Base-by-base conservation (phyloP, 2,113 vertebrate species). In the Chaetorhynchus papuensis region DNA sequence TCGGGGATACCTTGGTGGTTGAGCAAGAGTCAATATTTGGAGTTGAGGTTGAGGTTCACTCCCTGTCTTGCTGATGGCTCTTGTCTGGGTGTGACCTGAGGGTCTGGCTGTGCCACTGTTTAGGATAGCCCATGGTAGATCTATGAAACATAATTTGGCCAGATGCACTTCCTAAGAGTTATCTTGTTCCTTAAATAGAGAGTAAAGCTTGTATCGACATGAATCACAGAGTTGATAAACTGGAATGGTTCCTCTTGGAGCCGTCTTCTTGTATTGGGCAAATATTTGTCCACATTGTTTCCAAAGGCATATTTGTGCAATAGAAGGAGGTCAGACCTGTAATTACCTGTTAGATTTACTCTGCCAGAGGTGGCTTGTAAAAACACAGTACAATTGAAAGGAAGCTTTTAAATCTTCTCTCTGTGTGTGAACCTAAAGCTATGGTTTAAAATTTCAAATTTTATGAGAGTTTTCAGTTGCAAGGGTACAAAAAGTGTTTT, bases 271-370 rank as follows among this genome's bases (percentile, higher is more conserved):
- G 35, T 86, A 83, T 91, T 92, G 95, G 77, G 91, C 95, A 97
- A 97, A 97, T 96, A 96, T 95, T 94, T 97, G 91, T 89, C 80
- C 83, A 30, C 83, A 15, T 94, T 72, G 80, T 96, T 97, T 96
- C 96, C 69, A 72, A 88, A 97, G 74, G 56, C 92, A 56, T 69
- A 93, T 97, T 92, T 93, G 94, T 95, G 96, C 90, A 96, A 96
- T 64, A 54, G 93, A 77, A 15, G 44, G 85, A 92, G 95, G 95
- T 95, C 94, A 96, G 69, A 95, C 97, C 95, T 96, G 90, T 96
- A 94, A 95, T 96, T 96, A 97, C 90, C 83, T 93, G 90, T 64
- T 72, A 52, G 84, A 37, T 96, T 88, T 74, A 57, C 75, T 50
- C 57, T 11, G 57, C 47, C 74, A 80, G 78, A 81, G 76, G 60